These are phyloP conservation scores for Nothura maculosa DNA, from an alignment of 2,797 vertebrate genomes.

Conservation along the genomic window DNA sequence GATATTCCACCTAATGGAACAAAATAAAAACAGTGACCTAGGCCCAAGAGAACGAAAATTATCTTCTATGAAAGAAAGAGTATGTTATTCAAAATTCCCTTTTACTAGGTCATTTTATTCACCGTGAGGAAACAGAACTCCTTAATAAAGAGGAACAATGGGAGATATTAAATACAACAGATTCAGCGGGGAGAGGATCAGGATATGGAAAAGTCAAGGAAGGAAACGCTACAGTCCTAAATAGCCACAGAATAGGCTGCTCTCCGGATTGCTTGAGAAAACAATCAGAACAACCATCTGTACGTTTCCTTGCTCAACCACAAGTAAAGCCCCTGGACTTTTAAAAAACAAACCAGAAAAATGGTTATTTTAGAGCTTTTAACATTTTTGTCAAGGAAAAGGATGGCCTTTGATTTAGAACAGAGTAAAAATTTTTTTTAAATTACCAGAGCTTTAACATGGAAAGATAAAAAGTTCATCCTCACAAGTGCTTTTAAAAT, in stretches of 20 bases:
- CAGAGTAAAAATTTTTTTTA: background rate
- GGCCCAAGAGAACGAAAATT: background rate
- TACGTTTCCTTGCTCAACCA: background rate
- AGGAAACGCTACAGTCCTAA: background rate
- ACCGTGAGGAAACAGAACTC: background rate
- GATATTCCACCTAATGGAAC: background rate
- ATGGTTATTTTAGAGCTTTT: background rate
- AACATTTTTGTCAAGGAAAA: background rate
- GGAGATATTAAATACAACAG: background rate
- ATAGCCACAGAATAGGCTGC: background rate
- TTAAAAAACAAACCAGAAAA: background rate
- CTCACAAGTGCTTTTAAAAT: conserved; percentile 56
- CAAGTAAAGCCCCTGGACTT: background rate
- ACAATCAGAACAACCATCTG: background rate
- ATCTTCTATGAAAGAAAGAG: background rate
- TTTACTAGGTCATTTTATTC: background rate
- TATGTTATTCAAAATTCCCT: conserved; percentile 3
- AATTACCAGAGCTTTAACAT: background rate
- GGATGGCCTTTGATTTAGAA: background rate
- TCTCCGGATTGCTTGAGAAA: background rate
- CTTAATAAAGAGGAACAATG: background rate
- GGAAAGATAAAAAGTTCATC: background rate
- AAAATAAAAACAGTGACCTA: background rate
- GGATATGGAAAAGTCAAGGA: background rate
- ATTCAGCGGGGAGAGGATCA: background rate